Conservation (phyloP, 2,888 invertebrate genomes). For the Pristionchus exspectatus region DNA sequence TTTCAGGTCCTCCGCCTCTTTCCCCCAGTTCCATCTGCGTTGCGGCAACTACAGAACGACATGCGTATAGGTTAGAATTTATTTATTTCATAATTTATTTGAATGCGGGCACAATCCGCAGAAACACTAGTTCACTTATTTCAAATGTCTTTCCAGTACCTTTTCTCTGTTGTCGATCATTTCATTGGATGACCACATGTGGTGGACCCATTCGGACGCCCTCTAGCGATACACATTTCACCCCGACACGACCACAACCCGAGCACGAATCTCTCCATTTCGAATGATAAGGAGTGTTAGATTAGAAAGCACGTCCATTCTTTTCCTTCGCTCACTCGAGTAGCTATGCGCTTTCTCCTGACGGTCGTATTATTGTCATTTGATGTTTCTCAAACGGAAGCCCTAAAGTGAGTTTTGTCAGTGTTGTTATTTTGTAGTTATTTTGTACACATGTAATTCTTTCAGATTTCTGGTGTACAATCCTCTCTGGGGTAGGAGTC, state of each 20-base stretch:
- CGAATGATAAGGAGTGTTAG: background rate
- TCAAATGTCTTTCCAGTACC: background rate
- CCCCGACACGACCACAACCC: background rate
- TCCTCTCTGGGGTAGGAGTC: slow-evolving; percentile 45
- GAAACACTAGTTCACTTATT: background rate
- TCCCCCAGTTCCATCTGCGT: slow-evolving; percentile 9
- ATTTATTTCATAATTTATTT: background rate
- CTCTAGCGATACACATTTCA: background rate
- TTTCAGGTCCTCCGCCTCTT: slow-evolving; percentile 30
- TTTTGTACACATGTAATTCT: background rate
- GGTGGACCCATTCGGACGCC: background rate
- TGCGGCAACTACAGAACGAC: slow-evolving; percentile 21
- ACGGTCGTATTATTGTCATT: background rate
- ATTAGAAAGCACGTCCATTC: background rate
- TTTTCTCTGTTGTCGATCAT: background rate
- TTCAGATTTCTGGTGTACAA: slow-evolving; percentile 47
- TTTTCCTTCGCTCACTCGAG: background rate
- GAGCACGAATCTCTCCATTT: background rate
- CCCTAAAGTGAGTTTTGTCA: background rate
- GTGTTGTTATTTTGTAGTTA: background rate
- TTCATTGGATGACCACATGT: background rate
- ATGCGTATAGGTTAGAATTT: background rate
- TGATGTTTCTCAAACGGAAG: background rate
- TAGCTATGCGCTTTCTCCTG: background rate
- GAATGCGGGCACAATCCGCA: background rate